Conservation (phyloP, 2,797 vertebrate species). For the Molossus alvarezi region DNA sequence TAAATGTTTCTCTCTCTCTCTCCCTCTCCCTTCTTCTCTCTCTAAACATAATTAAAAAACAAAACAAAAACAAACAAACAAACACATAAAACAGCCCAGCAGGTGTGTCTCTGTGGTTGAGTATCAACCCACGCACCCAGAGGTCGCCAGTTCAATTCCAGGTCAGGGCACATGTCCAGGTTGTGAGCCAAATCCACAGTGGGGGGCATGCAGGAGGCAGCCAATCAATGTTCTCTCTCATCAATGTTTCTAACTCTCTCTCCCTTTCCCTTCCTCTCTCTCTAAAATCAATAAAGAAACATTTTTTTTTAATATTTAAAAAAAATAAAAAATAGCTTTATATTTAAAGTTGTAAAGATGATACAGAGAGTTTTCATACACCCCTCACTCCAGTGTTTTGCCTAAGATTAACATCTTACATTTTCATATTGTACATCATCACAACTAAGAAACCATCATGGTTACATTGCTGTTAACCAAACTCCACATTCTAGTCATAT, state of each 20-base stretch:
- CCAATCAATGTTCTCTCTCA: too few relatives aligned
- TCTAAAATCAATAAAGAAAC: too few relatives aligned
- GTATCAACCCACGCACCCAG: neutral
- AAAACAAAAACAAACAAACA: too few relatives aligned
- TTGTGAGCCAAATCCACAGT: too few relatives aligned
- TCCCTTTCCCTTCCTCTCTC: too few relatives aligned
- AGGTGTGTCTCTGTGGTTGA: neutral
- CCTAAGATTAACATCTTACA: neutral
- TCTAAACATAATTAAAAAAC: too few relatives aligned
- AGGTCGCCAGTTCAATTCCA: neutral
- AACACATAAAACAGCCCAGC: too few relatives aligned
- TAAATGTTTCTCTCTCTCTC: too few relatives aligned
- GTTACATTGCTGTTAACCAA: neutral
- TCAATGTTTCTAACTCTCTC: too few relatives aligned
- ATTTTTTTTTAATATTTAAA: too few relatives aligned
- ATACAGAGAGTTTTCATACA: neutral
- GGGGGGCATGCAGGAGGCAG: too few relatives aligned
- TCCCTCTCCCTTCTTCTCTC: too few relatives aligned
- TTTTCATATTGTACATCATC: neutral
- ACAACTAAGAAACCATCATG: neutral
- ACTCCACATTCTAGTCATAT: neutral
- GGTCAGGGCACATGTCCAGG: neutral
- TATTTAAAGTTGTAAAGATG: neutral
- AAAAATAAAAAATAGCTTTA: constrained; percentile 16
- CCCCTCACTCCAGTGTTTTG: neutral